Conservation (phyloP, 2,797 vertebrate species). For the Potorous gilbertii region DNA sequence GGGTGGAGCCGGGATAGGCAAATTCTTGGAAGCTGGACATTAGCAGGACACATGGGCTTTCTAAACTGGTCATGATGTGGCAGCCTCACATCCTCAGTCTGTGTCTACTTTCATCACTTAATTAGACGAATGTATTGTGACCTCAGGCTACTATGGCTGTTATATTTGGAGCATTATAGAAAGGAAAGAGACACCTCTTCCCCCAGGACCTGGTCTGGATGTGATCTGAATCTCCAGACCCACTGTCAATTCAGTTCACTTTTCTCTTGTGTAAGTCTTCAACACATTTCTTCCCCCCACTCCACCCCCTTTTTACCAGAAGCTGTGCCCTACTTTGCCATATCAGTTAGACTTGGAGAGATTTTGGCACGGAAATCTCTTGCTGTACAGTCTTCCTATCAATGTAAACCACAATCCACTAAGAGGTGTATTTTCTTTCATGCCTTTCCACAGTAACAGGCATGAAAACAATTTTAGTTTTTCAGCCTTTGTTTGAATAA, state of each 20-base stretch:
- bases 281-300: background rate
- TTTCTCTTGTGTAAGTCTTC: background rate
- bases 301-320: background rate
- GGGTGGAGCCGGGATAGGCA: background rate
- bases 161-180: background rate
- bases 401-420: constrained; percentile 96
- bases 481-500: constrained; percentile 97
- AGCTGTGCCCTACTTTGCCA: constrained; percentile 88
- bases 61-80: background rate
- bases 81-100: background rate
- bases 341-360: constrained; percentile 96
- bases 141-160: background rate
- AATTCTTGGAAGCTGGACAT: background rate
- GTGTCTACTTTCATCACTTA: background rate
- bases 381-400: constrained; percentile 98
- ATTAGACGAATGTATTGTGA: background rate
- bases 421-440: constrained; percentile 97
- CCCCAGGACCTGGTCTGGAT: background rate
- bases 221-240: rapidly evolving
- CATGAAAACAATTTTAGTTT: constrained; percentile 99
- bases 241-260: background rate
- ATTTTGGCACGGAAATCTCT: constrained; percentile 98
- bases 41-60: background rate
- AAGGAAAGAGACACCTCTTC: background rate
- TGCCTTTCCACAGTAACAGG: constrained; percentile 95